These are phyloP conservation scores for Tadarida brasiliensis DNA, from an alignment of 2,797 vertebrate genomes.

Conservation along the genomic window DNA sequence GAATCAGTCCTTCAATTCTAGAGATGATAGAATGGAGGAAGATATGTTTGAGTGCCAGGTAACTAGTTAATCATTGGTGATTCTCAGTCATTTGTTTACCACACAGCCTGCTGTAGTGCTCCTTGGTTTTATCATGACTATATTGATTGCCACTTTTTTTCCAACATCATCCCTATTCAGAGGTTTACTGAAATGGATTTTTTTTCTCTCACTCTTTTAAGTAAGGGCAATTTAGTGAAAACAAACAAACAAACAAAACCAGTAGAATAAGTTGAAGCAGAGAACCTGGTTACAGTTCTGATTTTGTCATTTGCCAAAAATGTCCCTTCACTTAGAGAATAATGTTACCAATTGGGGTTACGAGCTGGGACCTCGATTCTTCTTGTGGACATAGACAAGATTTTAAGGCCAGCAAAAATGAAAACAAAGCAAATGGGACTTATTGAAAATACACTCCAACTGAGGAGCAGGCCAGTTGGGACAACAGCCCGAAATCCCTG, in stretches of 20 bases:
- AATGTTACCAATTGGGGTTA: too few relatives aligned
- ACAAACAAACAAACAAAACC: neutral
- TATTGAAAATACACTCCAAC: too few relatives aligned
- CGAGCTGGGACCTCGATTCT: too few relatives aligned
- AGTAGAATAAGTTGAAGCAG: neutral
- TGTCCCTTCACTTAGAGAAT: neutral
- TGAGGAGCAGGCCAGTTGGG: too few relatives aligned
- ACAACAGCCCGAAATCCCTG: too few relatives aligned
- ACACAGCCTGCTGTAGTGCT: fast-evolving
- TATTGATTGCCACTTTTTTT: neutral
- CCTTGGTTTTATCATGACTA: neutral
- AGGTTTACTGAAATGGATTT: neutral
- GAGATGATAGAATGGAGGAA: neutral
- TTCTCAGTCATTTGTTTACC: neutral
- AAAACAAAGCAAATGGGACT: too few relatives aligned
- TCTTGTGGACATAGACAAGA: too few relatives aligned
- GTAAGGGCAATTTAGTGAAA: neutral
- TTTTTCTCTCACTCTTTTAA: neutral
- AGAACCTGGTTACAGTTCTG: neutral
- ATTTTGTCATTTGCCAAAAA: neutral
- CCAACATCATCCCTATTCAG: neutral
- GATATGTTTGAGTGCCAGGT: neutral
- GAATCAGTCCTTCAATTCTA: neutral
- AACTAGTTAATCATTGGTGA: neutral
- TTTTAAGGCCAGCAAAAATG: too few relatives aligned